Evolutionary conservation across 2,888 invertebrate species (phyloP).

Genomic region (Drosophila algonquin): DNA sequence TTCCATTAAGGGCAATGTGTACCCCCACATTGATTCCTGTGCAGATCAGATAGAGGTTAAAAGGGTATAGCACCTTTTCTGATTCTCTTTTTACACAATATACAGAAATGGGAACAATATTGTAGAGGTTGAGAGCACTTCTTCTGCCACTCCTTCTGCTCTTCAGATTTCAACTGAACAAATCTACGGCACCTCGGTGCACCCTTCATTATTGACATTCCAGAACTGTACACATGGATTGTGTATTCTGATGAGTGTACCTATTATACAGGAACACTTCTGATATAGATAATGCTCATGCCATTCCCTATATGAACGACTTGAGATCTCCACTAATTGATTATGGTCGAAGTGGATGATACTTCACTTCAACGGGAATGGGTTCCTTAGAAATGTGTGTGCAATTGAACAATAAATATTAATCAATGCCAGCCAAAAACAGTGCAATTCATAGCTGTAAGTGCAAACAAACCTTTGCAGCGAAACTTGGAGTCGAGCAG

Average conservation of each 20-base stretch:
- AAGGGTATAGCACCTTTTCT: not conserved
- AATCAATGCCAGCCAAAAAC: not conserved
- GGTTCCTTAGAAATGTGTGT: not conserved
- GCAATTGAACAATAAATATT: not conserved
- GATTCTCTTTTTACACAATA: not conserved
- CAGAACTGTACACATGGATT: not conserved
- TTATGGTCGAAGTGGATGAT: not conserved
- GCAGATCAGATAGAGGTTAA: not conserved
- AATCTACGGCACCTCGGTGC: not conserved
- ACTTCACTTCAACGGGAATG: not conserved
- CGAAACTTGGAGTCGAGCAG: not conserved
- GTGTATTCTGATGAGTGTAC: not conserved
- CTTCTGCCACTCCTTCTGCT: not conserved
- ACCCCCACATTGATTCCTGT: not conserved
- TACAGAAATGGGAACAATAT: too few species aligned
- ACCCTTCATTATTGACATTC: not conserved
- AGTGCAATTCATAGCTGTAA: conserved; percentile 1
- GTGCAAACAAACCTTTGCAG: not conserved
- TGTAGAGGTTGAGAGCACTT: too few species aligned
- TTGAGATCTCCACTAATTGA: not conserved
- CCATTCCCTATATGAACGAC: not conserved
- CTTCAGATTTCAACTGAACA: too few species aligned
- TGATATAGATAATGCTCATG: not conserved
- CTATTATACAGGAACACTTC: not conserved
- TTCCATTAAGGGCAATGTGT: not conserved